A percentile compares a stretch with the other conserved stretches of the same genome.
phyloP scores from a whole-genome alignment of 2,113 vertebrate genomes.

The Podilymbus podiceps region DNA sequence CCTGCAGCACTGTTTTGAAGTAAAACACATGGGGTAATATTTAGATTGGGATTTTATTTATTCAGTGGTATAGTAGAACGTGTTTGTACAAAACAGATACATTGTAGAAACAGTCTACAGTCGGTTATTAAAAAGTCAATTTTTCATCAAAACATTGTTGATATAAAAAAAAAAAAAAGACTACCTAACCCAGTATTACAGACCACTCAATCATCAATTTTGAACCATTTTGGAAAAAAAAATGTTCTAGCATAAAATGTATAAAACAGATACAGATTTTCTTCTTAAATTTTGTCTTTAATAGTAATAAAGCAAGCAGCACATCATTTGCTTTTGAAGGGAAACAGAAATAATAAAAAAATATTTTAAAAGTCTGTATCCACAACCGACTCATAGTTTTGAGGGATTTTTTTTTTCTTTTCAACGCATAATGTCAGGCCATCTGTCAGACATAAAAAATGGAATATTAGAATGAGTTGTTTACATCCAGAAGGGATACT shows the following conservation, averaged over 20 bases:
- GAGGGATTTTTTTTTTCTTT: not conserved
- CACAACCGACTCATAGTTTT: not conserved
- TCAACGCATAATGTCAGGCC: not conserved
- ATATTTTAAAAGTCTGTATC: not conserved
- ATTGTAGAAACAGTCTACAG: not conserved
- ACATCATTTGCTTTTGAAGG: not conserved
- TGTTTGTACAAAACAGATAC: not conserved
- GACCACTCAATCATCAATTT: not conserved
- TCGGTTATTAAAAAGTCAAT: not conserved
- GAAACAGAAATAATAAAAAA: not conserved
- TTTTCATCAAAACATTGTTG: not conserved
- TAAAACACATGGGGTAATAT: not conserved
- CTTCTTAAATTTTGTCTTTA: not conserved
- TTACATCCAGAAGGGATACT: not conserved
- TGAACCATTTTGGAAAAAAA: not conserved
- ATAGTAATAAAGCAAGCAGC: not conserved
- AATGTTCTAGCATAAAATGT: fast-evolving
- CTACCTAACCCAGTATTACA: not conserved
- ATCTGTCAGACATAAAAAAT: conserved; percentile 7
- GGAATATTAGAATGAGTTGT: conserved; percentile 13
- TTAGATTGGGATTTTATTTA: not conserved
- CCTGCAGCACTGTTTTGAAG: not conserved
- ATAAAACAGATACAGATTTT: not conserved
- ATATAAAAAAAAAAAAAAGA: not conserved
- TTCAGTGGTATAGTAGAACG: not conserved